These are phyloP conservation scores for Apolygus lucorum DNA, from an alignment of 1,140 invertebrate genomes.

Conservation along the genomic window DNA sequence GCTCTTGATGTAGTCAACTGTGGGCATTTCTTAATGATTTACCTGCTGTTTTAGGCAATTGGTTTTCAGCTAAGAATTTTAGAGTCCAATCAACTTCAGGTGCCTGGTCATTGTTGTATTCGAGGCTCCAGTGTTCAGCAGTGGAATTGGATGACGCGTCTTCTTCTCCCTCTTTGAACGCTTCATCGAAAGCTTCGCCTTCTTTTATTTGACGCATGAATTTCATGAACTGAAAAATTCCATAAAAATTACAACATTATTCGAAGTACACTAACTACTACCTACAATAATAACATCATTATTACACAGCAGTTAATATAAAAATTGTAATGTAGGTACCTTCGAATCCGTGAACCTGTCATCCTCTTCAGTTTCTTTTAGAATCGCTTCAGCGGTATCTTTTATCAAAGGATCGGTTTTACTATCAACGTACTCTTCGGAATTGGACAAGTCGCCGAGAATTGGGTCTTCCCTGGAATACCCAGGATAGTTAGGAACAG, in stretches of 20 bases:
- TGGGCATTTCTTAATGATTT: too few relatives aligned
- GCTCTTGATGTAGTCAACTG: too few relatives aligned
- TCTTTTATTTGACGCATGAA: slow-evolving; percentile 73
- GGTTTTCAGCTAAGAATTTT: slow-evolving; percentile 6
- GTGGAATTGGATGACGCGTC: slow-evolving; percentile 1
- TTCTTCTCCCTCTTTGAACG: slow-evolving; percentile 33
- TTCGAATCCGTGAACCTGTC: slow-evolving; percentile 28
- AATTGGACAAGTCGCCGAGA: slow-evolving; percentile 22
- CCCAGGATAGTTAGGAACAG: too few relatives aligned
- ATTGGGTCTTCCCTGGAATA: slow-evolving; percentile 25
- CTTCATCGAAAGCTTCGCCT: slow-evolving; percentile 46
- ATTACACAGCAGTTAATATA: too few relatives aligned
- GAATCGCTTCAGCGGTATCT: slow-evolving; percentile 22
- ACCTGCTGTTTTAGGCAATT: too few relatives aligned
- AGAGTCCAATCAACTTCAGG: slow-evolving; percentile 10
- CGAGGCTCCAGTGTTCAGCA: slow-evolving; percentile 19
- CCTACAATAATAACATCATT: too few relatives aligned
- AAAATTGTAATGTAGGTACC: too few relatives aligned
- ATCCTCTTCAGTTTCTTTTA: slow-evolving; percentile 23
- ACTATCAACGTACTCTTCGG: slow-evolving; percentile 24
- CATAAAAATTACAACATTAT: too few relatives aligned
- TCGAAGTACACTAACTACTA: too few relatives aligned
- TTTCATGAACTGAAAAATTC: slow-evolving; percentile 67
- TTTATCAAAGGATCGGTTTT: slow-evolving; percentile 12
- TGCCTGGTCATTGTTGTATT: slow-evolving; percentile 31